These are phyloP conservation scores for Odocoileus virginianus DNA, from an alignment of 2,113 vertebrate genomes.

Conservation along the genomic window DNA sequence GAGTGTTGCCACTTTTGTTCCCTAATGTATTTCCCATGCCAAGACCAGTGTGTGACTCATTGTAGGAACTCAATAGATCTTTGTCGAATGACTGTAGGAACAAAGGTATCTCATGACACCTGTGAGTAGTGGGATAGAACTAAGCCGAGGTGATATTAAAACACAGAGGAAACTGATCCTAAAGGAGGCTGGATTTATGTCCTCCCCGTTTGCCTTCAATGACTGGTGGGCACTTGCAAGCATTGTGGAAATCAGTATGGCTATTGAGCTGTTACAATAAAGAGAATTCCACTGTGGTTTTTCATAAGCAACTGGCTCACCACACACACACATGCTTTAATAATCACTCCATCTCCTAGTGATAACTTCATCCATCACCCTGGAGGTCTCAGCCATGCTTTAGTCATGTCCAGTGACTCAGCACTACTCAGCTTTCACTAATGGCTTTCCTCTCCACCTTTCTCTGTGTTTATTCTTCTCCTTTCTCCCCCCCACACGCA, in stretches of 20 bases:
- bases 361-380: not conserved
- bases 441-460: not conserved
- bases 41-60: not conserved
- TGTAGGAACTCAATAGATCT: not conserved
- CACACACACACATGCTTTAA: not conserved
- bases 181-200: not conserved
- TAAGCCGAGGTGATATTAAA: not conserved
- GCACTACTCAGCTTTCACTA: not conserved
- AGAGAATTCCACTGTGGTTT: not conserved
- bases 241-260: not conserved
- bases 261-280: not conserved
- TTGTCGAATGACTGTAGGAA: not conserved
- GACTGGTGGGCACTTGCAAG: not conserved
- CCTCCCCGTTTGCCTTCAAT: fast-evolving
- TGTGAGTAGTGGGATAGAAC: not conserved
- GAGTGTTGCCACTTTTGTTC: not conserved
- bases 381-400: not conserved
- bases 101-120: not conserved
- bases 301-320: not conserved
- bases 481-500: not conserved
- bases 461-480: not conserved
- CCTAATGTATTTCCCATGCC: not conserved
- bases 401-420: not conserved
- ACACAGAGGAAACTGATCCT: not conserved
- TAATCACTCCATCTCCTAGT: not conserved